A percentile compares a stretch with the other conserved stretches of the same genome.
These are phyloP conservation scores for Nephrotoma appendiculata DNA, from an alignment of 2,888 invertebrate genomes.

Conservation along the genomic window DNA sequence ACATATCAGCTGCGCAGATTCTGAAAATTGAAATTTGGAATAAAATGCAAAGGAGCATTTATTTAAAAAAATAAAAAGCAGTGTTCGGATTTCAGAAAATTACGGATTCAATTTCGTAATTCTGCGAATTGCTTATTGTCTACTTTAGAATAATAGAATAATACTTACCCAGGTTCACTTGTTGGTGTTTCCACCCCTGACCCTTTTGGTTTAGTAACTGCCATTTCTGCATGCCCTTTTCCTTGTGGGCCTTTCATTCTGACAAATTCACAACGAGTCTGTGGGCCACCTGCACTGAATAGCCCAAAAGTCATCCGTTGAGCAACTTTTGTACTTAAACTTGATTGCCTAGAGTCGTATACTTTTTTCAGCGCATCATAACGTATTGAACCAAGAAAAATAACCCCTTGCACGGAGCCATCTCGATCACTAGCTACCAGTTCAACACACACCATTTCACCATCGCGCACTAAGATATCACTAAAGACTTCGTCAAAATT, in stretches of 20 bases:
- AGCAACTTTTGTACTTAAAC: conserved; percentile 84
- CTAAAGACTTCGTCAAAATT: conserved; percentile 98
- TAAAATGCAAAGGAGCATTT: background rate
- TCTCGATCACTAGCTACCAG: conserved; percentile 83
- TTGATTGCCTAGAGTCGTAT: conserved; percentile 90
- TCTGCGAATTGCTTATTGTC: too few species aligned
- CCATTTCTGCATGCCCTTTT: conserved; percentile 96
- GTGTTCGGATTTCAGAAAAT: background rate
- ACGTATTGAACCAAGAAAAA: conserved; percentile 93
- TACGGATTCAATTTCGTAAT: background rate
- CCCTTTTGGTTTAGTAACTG: conserved; percentile 81
- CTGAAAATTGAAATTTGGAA: conserved; percentile 13
- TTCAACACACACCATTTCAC: conserved; percentile 98
- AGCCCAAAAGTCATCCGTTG: conserved; percentile 91
- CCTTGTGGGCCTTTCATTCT: conserved; percentile 96
- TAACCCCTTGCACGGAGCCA: conserved; percentile 76
- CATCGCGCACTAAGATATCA: conserved; percentile 93
- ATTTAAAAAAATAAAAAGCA: too few species aligned
- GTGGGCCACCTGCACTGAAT: conserved; percentile 57
- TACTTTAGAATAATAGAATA: background rate
- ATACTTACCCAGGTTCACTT: conserved; percentile 59
- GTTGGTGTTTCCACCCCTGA: conserved; percentile 91
- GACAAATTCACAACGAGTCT: conserved; percentile 87
- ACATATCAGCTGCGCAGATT: conserved; percentile 69
- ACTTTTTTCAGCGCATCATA: conserved; percentile 96